Evolutionary conservation across 2,888 invertebrate genomes (phyloP).

Genomic region (Tinea trinotella): DNA sequence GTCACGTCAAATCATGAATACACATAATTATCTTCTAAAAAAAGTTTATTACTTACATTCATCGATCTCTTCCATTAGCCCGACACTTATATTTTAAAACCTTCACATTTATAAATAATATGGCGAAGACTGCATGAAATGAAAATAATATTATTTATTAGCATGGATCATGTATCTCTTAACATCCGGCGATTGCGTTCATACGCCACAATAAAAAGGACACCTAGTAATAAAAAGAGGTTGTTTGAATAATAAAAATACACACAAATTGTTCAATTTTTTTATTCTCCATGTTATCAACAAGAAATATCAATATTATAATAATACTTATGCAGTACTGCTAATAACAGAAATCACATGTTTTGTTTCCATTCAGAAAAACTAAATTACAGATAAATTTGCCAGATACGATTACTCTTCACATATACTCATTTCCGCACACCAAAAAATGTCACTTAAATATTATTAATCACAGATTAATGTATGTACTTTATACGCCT

Average conservation of each 20-base stretch:
- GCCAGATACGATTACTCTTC: slow-evolving; percentile 13
- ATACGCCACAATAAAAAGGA: too few species aligned
- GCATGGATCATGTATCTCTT: too few species aligned
- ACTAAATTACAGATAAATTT: slow-evolving; percentile 10
- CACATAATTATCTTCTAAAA: too few species aligned
- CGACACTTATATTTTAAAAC: too few species aligned
- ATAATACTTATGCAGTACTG: slow-evolving; percentile 64
- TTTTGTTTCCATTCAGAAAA: slow-evolving; percentile 46
- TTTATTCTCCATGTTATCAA: slow-evolving; percentile 61
- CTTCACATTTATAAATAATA: too few species aligned
- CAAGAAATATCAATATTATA: slow-evolving; percentile 66
- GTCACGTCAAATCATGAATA: too few species aligned
- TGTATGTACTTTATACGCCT: slow-evolving; percentile 51
- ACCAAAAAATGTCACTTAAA: slow-evolving; percentile 46
- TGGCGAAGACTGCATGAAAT: too few species aligned
- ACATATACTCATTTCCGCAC: slow-evolving; percentile 31
- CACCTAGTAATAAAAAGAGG: too few species aligned
- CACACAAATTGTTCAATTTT: slow-evolving; percentile 48
- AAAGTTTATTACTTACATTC: too few species aligned
- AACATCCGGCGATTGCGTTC: too few species aligned
- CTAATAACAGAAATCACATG: slow-evolving; percentile 55
- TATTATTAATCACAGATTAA: slow-evolving; percentile 65
- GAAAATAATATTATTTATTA: too few species aligned
- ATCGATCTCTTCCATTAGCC: too few species aligned
- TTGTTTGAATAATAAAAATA: slow-evolving; percentile 25